phyloP scores from a whole-genome alignment of 2,113 vertebrate species.

The Telmatochromis sp. region DNA sequence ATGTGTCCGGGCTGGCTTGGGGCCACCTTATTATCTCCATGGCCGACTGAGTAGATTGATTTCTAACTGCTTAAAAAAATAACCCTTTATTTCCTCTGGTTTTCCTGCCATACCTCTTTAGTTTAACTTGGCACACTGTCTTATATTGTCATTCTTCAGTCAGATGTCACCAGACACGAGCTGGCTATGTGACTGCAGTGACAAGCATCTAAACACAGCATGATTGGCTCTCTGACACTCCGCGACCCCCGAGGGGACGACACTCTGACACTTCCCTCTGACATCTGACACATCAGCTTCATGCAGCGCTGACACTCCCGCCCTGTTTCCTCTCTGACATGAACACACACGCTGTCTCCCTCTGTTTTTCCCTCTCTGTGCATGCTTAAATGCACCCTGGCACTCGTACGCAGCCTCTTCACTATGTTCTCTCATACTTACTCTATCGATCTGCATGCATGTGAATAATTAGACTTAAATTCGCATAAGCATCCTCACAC shows the following conservation, averaged over 20 bases:
- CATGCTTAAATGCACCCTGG: background rate
- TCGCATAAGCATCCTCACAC: background rate
- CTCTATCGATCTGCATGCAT: background rate
- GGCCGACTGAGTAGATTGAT: background rate
- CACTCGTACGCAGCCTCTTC: background rate
- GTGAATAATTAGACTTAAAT: background rate
- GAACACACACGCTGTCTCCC: background rate
- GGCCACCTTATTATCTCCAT: background rate
- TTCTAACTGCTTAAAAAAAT: background rate
- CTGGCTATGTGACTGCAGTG: background rate
- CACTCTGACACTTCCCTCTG: constrained; percentile 41
- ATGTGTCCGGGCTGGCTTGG: background rate
- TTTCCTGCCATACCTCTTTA: background rate
- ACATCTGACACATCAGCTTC: constrained; percentile 55
- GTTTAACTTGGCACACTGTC: background rate
- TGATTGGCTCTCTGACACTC: constrained; percentile 33
- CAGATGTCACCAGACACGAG: background rate
- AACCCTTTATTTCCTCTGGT: background rate
- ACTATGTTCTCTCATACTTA: background rate
- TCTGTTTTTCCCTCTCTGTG: background rate
- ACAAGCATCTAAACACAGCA: constrained; percentile 33
- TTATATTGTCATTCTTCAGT: background rate
- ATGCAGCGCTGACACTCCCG: constrained; percentile 20
- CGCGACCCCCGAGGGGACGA: background rate
- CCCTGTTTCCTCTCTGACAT: constrained; percentile 10